Percentiles rank a stretch among this genome's conserved stretches.
These are phyloP conservation scores for Notamacropus eugenii DNA, from an alignment of 2,797 vertebrate genomes.

Conservation along the genomic window DNA sequence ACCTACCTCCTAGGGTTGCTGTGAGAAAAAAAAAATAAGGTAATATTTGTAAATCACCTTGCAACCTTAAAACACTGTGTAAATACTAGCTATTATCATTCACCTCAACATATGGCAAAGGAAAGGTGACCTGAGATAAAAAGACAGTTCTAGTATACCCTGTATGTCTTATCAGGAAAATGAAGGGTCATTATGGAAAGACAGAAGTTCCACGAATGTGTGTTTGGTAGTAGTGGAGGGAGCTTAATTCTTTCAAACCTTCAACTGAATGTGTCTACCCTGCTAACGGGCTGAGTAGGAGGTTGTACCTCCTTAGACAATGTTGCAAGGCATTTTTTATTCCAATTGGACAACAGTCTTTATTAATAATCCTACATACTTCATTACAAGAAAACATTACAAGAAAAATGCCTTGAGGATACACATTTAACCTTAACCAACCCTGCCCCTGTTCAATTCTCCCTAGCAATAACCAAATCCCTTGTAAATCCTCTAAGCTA, in stretches of 20 bases:
- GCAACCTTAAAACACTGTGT: neutral
- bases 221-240: neutral
- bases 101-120: neutral
- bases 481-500: conserved; percentile 73
- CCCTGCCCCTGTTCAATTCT: neutral
- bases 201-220: neutral
- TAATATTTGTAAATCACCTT: neutral
- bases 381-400: neutral
- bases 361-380: neutral
- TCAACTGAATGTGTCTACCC: neutral
- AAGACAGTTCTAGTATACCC: neutral
- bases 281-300: neutral
- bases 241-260: neutral
- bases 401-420: conserved; percentile 12
- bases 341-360: neutral
- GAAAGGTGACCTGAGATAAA: neutral
- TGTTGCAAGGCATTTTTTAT: neutral
- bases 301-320: neutral
- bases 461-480: conserved; percentile 32
- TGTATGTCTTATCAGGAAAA: neutral
- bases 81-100: neutral
- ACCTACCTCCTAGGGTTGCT: neutral
- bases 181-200: neutral
- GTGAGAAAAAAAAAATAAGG: neutral
- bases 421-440: conserved; percentile 58